A percentile compares a stretch with the other conserved stretches of the same genome.
These are phyloP conservation scores for Porites divaricata DNA, from an alignment of 92 coral and sea anemone species.

Conservation along the genomic window DNA sequence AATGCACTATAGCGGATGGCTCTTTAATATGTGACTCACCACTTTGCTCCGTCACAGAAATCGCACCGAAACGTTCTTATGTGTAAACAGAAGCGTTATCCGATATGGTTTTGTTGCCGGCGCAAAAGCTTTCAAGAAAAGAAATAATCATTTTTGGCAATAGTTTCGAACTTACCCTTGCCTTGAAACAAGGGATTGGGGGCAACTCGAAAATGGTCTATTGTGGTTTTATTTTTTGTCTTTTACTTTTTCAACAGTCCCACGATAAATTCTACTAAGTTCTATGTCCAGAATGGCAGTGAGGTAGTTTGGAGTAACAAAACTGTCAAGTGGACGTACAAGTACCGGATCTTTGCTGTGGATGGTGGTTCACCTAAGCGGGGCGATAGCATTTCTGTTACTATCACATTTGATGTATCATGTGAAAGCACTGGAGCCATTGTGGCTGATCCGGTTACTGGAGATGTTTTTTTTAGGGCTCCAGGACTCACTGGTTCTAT, in stretches of 20 bases:
- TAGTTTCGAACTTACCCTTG: too few species aligned
- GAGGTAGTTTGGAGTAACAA: constrained; percentile 87
- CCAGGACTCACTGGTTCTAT: constrained; percentile 89
- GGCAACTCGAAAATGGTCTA: too few species aligned
- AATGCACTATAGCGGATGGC: too few species aligned
- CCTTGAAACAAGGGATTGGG: too few species aligned
- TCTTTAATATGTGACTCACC: too few species aligned
- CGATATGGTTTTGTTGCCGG: too few species aligned
- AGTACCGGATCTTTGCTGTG: constrained; percentile 84
- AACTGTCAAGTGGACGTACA: constrained; percentile 79
- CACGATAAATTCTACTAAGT: constrained; percentile 69
- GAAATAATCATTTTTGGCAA: too few species aligned
- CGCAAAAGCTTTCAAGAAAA: too few species aligned
- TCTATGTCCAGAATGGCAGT: constrained; percentile 75
- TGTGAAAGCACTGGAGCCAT: constrained; percentile 83
- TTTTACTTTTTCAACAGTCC: constrained; percentile 57
- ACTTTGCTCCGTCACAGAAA: too few species aligned
- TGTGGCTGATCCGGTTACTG: constrained; percentile 73
- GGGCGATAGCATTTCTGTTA: constrained; percentile 84
- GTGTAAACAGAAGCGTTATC: too few species aligned
- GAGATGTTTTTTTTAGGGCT: constrained; percentile 93
- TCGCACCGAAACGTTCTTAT: too few species aligned
- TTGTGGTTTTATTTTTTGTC: not conserved
- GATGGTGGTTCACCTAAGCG: constrained; percentile 93
- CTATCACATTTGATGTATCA: constrained; percentile 87